Conservation (phyloP, 2,888 invertebrate species). For the Stratiomys singularior region DNA sequence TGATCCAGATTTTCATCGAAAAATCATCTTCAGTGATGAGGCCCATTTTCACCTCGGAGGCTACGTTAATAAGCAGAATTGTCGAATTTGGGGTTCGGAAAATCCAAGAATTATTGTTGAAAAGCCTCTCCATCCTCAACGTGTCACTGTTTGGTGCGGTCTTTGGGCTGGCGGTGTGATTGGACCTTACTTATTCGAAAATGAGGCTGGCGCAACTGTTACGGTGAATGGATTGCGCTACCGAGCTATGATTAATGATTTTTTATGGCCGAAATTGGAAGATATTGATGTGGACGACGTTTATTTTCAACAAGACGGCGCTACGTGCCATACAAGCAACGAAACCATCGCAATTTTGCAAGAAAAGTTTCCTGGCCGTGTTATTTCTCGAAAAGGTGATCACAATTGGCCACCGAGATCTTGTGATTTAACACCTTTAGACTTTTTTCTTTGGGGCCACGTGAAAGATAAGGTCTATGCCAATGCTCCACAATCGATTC, state of each 20-base stretch:
- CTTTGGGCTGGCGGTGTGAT: constrained; percentile 5
- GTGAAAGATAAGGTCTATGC: too few species aligned
- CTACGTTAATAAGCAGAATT: constrained; percentile 25
- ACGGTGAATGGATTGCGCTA: background rate
- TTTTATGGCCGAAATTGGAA: background rate
- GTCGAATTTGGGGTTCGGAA: constrained; percentile 6
- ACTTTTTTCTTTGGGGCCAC: too few species aligned
- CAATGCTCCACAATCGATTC: background rate
- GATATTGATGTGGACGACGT: background rate
- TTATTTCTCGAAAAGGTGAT: too few species aligned
- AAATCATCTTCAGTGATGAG: constrained; percentile 11
- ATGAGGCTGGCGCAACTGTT: constrained; percentile 5
- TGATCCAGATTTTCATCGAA: constrained; percentile 4
- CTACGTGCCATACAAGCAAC: constrained; percentile 37
- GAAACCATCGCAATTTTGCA: constrained; percentile 12
- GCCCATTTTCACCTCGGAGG: background rate
- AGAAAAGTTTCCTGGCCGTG: too few species aligned
- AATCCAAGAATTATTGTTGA: background rate
- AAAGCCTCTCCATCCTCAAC: constrained; percentile 6
- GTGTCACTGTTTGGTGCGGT: constrained; percentile 12
- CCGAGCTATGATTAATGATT: too few species aligned
- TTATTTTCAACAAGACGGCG: constrained; percentile 40
- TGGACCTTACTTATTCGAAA: background rate
- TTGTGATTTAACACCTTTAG: too few species aligned
- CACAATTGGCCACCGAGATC: too few species aligned